Conservation (phyloP, 2,113 vertebrate genomes). For the Deroptyus accipitrinus region DNA sequence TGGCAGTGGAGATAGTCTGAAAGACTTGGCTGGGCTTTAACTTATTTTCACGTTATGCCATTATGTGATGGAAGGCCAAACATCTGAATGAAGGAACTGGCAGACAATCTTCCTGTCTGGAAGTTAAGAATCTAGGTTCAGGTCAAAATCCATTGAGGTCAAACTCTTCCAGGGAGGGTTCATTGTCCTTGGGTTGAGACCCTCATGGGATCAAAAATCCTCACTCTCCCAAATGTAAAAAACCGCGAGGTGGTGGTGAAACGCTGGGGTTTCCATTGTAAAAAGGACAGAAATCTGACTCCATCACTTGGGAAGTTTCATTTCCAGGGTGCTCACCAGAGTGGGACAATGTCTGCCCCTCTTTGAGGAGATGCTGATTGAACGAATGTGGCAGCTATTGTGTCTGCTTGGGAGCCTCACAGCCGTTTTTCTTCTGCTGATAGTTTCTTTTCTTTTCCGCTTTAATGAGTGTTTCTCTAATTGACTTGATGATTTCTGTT, state of each 20-base stretch:
- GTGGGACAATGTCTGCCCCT: background rate
- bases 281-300: background rate
- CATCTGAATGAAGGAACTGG: background rate
- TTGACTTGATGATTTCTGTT: slow-evolving; percentile 77
- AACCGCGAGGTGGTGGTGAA: background rate
- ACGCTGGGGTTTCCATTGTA: background rate
- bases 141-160: background rate
- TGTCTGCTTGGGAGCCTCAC: slow-evolving; percentile 52
- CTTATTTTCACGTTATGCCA: background rate
- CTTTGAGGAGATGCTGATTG: slow-evolving; percentile 25
- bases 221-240: background rate
- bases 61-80: background rate
- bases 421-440: slow-evolving; percentile 35
- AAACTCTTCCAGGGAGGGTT: background rate
- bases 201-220: background rate
- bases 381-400: slow-evolving; percentile 51
- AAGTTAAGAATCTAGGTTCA: background rate
- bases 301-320: background rate
- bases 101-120: background rate
- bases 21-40: background rate
- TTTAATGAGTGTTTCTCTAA: slow-evolving; percentile 75
- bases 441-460: slow-evolving; percentile 40
- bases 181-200: background rate
- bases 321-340: background rate
- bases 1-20: background rate